A percentile compares a stretch with the other conserved stretches of the same genome.
Conservation (phyloP, 1,140 invertebrate species). For the Temnothorax curvispinosus region DNA sequence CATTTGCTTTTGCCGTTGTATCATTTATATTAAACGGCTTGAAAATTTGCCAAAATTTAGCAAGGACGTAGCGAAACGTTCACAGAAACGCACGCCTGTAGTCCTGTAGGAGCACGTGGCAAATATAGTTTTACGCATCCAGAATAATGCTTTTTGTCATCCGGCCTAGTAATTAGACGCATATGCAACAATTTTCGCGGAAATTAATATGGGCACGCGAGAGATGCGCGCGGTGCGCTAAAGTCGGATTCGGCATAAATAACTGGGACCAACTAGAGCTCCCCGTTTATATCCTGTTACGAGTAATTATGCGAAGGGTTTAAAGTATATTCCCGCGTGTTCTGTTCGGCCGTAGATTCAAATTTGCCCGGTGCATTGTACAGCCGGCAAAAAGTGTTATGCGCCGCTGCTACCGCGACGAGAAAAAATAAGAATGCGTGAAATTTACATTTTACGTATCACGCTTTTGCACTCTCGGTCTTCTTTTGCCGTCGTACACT, state of each 20-base stretch:
- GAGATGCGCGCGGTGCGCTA: not conserved
- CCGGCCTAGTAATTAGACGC: slow-evolving; percentile 26
- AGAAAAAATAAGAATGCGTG: slow-evolving; percentile 58
- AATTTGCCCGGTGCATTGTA: slow-evolving; percentile 51
- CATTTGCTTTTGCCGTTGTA: not conserved
- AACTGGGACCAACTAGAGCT: slow-evolving; percentile 44
- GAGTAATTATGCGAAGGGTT: slow-evolving; percentile 58
- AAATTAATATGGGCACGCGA: slow-evolving; percentile 21
- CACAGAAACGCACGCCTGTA: not conserved
- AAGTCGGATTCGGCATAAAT: slow-evolving; percentile 31
- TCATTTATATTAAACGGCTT: slow-evolving; percentile 44
- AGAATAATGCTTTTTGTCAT: slow-evolving; percentile 17
- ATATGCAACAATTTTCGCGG: slow-evolving; percentile 44
- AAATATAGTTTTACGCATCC: not conserved
- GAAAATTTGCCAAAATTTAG: slow-evolving; percentile 41
- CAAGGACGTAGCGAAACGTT: not conserved
- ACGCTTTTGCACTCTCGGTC: slow-evolving; percentile 46
- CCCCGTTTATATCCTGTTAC: slow-evolving; percentile 57
- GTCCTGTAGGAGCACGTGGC: not conserved
- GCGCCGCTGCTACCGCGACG: slow-evolving; percentile 9
- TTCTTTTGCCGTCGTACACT: not conserved
- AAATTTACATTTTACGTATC: slow-evolving; percentile 59
- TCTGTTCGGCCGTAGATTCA: slow-evolving; percentile 39
- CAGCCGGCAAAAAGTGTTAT: slow-evolving; percentile 55
- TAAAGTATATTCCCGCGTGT: slow-evolving; percentile 29